Evolutionary conservation across 2,113 vertebrate genomes (phyloP).

Genomic region (Phoenicopterus ruber): DNA sequence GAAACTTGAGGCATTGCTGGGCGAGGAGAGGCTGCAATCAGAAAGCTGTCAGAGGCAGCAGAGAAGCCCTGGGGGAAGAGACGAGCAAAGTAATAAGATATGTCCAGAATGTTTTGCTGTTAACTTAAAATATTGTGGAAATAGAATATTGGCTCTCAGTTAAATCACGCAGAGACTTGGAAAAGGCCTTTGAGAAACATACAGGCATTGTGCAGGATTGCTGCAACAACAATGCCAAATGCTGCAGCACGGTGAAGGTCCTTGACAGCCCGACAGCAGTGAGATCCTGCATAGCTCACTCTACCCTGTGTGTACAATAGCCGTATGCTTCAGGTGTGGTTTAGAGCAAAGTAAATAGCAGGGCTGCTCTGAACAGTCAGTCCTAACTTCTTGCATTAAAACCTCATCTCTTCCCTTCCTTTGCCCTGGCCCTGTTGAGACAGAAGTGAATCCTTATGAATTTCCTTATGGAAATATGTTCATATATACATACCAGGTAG

Average conservation of each 20-base stretch:
- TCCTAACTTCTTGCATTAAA: neutral
- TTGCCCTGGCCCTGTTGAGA: neutral
- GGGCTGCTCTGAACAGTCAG: neutral
- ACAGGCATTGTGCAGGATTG: neutral
- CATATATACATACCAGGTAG: neutral
- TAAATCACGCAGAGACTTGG: constrained; percentile 40
- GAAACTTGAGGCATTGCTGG: constrained; percentile 36
- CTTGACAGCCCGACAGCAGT: neutral
- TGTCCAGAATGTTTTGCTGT: constrained; percentile 43
- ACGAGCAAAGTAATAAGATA: constrained; percentile 54
- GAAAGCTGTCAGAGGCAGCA: constrained; percentile 38
- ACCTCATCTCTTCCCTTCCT: neutral
- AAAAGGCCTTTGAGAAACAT: constrained; percentile 17
- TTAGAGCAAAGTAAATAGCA: neutral
- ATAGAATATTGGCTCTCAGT: constrained; percentile 49
- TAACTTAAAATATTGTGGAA: constrained; percentile 57
- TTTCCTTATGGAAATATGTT: neutral
- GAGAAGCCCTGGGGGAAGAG: constrained; percentile 43
- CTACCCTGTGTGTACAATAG: neutral
- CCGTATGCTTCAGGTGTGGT: neutral
- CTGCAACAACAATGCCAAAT: neutral
- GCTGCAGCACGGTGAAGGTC: neutral
- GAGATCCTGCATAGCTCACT: neutral
- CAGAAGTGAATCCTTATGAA: neutral
- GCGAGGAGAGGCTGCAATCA: constrained; percentile 32